Evolutionary conservation across 2,797 vertebrate species (phyloP), one percentile per base, ranked within the genome.

Genomic region (Enteromius afrohamiltoni): DNA sequence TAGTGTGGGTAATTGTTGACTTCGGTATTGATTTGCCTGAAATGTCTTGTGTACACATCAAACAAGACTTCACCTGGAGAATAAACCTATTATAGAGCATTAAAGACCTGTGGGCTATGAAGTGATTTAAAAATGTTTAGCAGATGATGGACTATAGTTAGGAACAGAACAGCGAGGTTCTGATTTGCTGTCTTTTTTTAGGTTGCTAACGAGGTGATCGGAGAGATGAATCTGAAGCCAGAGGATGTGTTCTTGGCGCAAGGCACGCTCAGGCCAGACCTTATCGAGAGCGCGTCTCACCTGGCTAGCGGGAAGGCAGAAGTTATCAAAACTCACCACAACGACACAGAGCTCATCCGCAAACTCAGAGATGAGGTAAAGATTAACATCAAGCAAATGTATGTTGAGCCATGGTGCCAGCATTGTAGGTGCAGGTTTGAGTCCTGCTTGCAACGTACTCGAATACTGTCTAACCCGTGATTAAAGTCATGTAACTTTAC

Each of bases 121-220:
- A 23, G 37, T 21, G 17, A 64, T 29, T 23, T 77, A 16, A 53
- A 47, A 29, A 71, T 80, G 67, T 60, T 67, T 21, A 70, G 37
- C 17, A 45, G 37, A 79, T 64, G 47, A 47, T 79, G 26, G 26
- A 34, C 77, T 53, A 29, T 53, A 29, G 42, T 49, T 14, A 49
- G 17, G 1, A n/a, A 23, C 42, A 49, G 62, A 79, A 37, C 14
- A n/a, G 29, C 16, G 19, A 29, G 11, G 1, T n/a, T 34, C 1
- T 78, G n/a, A 29, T 74, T 4, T 34, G 10, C 53, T 34, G 6
- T 70, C 34, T 49, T 5, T 64, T 64, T 40, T 58, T 67, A 99
- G 98, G 97, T 99, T 88, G 98, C 98, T 65, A 99, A 99, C 85
- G 97, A 99, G 93, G 98, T 99, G 64, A 99, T 99, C 1, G 97